Evolutionary conservation across 2,797 vertebrate genomes (phyloP).

Genomic region (Macrochelys suwanniensis): DNA sequence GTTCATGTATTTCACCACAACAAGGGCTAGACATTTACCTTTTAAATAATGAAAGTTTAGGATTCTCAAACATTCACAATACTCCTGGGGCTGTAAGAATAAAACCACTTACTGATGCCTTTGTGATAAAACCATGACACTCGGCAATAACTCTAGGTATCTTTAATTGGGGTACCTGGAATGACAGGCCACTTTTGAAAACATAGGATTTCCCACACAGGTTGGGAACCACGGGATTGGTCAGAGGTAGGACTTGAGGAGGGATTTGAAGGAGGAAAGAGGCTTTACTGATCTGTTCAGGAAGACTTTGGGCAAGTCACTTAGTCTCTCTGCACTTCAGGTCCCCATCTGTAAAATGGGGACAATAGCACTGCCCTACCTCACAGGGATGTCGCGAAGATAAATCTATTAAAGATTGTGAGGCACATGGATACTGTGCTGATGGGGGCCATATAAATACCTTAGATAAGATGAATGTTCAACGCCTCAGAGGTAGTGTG

Average conservation of each 20-base stretch:
- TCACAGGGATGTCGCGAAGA: not conserved
- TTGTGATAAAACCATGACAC: not conserved
- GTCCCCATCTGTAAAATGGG: accelerated
- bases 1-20: not conserved
- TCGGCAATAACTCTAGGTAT: not conserved
- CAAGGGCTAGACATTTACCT: not conserved
- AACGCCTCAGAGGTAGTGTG: not conserved
- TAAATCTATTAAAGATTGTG: not conserved
- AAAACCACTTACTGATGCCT: not conserved
- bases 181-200: not conserved
- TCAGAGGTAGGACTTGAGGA: not conserved
- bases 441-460: not conserved
- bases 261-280: not conserved
- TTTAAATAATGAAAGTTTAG: not conserved
- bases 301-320: not conserved
- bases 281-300: not conserved
- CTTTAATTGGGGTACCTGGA: not conserved
- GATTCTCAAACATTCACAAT: accelerated
- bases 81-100: not conserved
- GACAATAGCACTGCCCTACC: not conserved
- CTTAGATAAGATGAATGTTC: not conserved
- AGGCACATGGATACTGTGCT: not conserved
- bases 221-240: not conserved
- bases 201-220: not conserved
- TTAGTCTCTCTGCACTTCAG: not conserved